Conservation (phyloP, 2,888 invertebrate genomes). For the Sympetrum striolatum region DNA sequence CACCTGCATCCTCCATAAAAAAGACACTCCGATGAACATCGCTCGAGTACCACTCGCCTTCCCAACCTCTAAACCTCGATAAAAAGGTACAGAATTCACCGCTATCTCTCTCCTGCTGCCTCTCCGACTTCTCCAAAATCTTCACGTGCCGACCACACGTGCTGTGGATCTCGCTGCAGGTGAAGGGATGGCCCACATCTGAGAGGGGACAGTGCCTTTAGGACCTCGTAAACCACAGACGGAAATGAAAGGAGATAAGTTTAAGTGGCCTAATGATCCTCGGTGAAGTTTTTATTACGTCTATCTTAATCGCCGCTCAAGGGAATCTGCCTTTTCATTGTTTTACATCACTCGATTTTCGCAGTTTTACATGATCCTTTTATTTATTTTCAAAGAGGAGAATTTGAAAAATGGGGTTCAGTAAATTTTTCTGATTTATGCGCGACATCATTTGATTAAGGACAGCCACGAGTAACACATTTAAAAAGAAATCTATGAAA, state of each 20-base stretch:
- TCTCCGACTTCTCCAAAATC: not conserved
- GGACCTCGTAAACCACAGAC: not conserved
- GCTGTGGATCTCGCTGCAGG: not conserved
- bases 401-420: no score
- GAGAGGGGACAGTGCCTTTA: not conserved
- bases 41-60: not conserved
- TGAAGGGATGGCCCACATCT: not conserved
- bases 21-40: not conserved
- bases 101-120: not conserved
- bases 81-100: not conserved
- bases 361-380: no score
- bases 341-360: no score
- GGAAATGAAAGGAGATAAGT: not conserved
- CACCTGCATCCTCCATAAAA: not conserved
- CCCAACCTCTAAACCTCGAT: not conserved
- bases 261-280: not conserved
- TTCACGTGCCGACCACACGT: not conserved
- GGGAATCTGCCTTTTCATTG: no score
- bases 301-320: no score
- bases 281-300: no score
- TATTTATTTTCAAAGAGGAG: no score
- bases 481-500: no score
- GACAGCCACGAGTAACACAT: no score
- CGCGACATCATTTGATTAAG: no score
- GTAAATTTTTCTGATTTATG: no score